These are phyloP conservation scores for Orthosia gracilis DNA, from an alignment of 2,888 invertebrate genomes.

Conservation along the genomic window DNA sequence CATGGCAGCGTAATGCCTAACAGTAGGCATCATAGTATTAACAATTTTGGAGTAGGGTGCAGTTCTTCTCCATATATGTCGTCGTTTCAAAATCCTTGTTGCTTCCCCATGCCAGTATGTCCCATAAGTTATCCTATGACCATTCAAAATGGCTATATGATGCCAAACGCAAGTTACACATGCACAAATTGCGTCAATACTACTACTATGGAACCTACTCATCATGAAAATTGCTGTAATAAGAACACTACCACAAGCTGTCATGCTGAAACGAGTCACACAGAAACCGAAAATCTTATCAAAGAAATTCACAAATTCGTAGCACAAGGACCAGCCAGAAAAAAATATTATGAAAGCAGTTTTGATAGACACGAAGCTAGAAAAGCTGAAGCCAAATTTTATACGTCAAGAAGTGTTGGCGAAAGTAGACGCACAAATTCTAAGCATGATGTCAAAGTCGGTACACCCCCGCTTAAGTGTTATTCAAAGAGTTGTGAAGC, in stretches of 20 bases:
- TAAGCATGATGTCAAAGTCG: slow-evolving; percentile 81
- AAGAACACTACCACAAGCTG: slow-evolving; percentile 57
- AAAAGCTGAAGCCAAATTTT: slow-evolving; percentile 45
- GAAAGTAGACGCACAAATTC: slow-evolving; percentile 75
- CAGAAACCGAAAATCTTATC: slow-evolving; percentile 83
- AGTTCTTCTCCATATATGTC: slow-evolving; percentile 68
- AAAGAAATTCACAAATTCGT: slow-evolving; percentile 87
- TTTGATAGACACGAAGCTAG: slow-evolving; percentile 40
- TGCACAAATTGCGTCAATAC: slow-evolving; percentile 76
- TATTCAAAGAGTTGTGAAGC: slow-evolving; percentile 87
- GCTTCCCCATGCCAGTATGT: slow-evolving; percentile 84
- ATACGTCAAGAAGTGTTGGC: slow-evolving; percentile 77
- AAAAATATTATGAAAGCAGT: slow-evolving; percentile 56
- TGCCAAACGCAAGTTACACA: slow-evolving; percentile 79
- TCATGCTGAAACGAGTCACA: slow-evolving; percentile 54
- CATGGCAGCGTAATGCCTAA: slow-evolving; percentile 67
- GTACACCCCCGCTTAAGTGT: slow-evolving; percentile 79
- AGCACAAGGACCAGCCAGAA: slow-evolving; percentile 75
- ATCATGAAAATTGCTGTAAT: slow-evolving; percentile 65
- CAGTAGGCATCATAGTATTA: slow-evolving; percentile 72
- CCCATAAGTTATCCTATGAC: slow-evolving; percentile 77
- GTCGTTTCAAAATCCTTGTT: slow-evolving; percentile 79
- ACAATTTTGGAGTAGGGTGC: slow-evolving; percentile 61
- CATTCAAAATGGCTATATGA: slow-evolving; percentile 78
- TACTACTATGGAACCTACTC: slow-evolving; percentile 69